A percentile compares a stretch with the other conserved stretches of the same genome.
These are phyloP conservation scores for Apocrypta bakeri DNA, from an alignment of 1,140 invertebrate genomes.

Conservation along the genomic window DNA sequence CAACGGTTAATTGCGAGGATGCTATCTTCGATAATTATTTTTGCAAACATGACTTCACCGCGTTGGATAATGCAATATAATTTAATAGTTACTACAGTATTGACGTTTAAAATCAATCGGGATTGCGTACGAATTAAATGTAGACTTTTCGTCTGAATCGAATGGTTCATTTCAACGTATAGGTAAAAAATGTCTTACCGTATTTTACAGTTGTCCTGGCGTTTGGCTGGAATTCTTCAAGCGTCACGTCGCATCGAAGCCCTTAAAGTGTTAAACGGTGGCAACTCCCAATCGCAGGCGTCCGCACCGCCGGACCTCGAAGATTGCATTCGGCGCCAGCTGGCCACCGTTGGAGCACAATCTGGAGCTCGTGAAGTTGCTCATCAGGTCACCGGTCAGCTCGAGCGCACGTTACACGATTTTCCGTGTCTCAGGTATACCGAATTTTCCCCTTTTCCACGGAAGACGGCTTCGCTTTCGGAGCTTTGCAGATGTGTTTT, in stretches of 20 bases:
- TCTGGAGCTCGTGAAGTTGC: slow-evolving; percentile 64
- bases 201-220: slow-evolving; percentile 63
- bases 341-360: slow-evolving; percentile 62
- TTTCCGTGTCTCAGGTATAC: slow-evolving; percentile 79
- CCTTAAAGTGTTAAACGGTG: slow-evolving; percentile 61
- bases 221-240: slow-evolving; percentile 64
- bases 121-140: no score
- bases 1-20: not conserved
- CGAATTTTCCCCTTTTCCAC: not conserved
- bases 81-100: not conserved
- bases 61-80: not conserved
- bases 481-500: not conserved
- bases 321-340: slow-evolving; percentile 63
- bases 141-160: no score
- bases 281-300: slow-evolving; percentile 37
- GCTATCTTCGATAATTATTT: not conserved
- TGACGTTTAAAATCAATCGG: no score
- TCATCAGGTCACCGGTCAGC: slow-evolving; percentile 63
- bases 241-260: slow-evolving; percentile 60
- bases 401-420: slow-evolving; percentile 80
- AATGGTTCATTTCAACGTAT: no score
- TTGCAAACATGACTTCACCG: not conserved
- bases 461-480: no score
- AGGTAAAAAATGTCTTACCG: not conserved
- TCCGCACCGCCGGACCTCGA: slow-evolving; percentile 57